These are phyloP conservation scores for Drosophila anomelani DNA, from an alignment of 2,888 invertebrate genomes.

Conservation along the genomic window DNA sequence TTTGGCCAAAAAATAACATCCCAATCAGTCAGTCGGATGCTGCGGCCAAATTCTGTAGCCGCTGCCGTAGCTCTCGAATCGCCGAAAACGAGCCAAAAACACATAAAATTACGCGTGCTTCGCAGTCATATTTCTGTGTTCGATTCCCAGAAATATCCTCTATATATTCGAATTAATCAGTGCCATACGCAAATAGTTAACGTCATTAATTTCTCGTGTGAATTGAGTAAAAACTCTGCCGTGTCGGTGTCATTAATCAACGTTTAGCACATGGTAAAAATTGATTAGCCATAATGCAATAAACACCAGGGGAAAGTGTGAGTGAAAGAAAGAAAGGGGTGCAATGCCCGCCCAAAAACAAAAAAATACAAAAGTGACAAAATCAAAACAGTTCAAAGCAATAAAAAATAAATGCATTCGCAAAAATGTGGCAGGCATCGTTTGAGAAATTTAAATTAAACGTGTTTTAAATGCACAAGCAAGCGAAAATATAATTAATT, in stretches of 20 bases:
- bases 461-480: constrained; percentile 75
- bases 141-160: constrained; percentile 17
- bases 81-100: constrained; percentile 11
- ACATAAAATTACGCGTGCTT: constrained; percentile 11
- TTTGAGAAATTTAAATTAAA: constrained; percentile 77
- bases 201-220: constrained; percentile 19
- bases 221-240: constrained; percentile 3
- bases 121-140: constrained; percentile 8
- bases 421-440: constrained; percentile 65
- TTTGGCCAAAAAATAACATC: constrained; percentile 57
- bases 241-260: constrained; percentile 22
- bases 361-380: constrained; percentile 28
- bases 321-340: constrained; percentile 29
- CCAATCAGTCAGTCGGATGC: constrained; percentile 71
- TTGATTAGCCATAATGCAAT: constrained; percentile 34
- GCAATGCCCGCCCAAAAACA: constrained; percentile 52
- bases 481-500: constrained; percentile 57
- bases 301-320: constrained; percentile 6
- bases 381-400: constrained; percentile 67
- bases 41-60: constrained; percentile 71
- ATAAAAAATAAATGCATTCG: constrained; percentile 60
- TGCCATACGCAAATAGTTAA: constrained; percentile 31
- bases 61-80: constrained; percentile 46
- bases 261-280: constrained; percentile 45
- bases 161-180: constrained; percentile 25